Percentiles rank a stretch among this genome's conserved stretches.
phyloP scores from a whole-genome alignment of 2,888 invertebrate genomes.

The Ferdinandea cuprea region DNA sequence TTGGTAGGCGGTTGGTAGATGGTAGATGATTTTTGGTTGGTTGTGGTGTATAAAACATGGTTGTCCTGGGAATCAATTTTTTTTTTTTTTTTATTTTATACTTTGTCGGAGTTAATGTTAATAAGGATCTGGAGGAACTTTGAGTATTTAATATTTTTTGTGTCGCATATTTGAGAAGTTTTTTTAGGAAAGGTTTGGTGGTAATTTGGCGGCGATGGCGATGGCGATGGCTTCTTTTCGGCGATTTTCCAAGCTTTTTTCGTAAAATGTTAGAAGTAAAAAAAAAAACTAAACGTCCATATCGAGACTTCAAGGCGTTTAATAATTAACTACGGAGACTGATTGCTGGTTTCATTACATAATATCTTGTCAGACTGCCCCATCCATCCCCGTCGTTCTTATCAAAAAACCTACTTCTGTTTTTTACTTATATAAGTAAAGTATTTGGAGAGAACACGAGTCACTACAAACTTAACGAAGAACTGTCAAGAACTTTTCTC shows the following conservation, averaged over 20 bases:
- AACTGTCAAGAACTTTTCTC: too few species aligned
- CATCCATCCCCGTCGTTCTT: too few species aligned
- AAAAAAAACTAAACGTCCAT: slow-evolving; percentile 42
- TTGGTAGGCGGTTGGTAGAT: slow-evolving; percentile 76
- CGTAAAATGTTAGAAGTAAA: not conserved
- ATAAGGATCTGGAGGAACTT: slow-evolving; percentile 68
- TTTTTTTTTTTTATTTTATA: slow-evolving; percentile 34
- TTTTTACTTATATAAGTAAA: too few species aligned
- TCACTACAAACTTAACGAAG: too few species aligned
- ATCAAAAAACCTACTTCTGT: too few species aligned
- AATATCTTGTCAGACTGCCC: too few species aligned
- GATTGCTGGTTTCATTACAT: too few species aligned
- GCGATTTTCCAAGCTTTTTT: slow-evolving; percentile 47
- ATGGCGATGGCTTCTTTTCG: slow-evolving; percentile 48
- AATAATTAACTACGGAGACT: slow-evolving; percentile 20
- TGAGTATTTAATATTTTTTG: slow-evolving; percentile 47
- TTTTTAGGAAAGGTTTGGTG: slow-evolving; percentile 58
- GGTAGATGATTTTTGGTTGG: slow-evolving; percentile 84
- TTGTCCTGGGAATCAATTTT: slow-evolving; percentile 82
- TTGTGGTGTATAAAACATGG: slow-evolving; percentile 82
- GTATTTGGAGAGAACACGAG: too few species aligned
- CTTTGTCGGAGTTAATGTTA: slow-evolving; percentile 66
- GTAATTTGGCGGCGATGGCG: slow-evolving; percentile 55
- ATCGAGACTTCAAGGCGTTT: slow-evolving; percentile 47
- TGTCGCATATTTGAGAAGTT: slow-evolving; percentile 42